Conservation (phyloP, 2,797 vertebrate genomes). For the Danio tinwini region DNA sequence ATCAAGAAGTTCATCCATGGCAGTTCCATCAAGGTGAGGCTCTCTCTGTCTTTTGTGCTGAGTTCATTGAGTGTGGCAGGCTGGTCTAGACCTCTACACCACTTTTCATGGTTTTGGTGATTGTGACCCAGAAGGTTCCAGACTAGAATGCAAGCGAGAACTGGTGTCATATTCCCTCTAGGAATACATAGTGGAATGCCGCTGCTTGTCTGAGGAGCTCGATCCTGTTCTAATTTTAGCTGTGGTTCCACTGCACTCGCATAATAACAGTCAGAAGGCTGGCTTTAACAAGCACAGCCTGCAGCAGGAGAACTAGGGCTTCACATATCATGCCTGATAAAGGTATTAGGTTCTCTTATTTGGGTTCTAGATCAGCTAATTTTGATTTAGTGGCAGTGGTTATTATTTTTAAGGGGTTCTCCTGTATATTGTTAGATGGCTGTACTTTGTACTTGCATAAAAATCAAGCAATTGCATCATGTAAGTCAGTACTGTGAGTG, state of each 20-base stretch:
- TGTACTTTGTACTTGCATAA: no score
- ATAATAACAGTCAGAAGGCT: constrained; percentile 70
- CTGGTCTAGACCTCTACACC: constrained; percentile 21
- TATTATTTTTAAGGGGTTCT: not conserved
- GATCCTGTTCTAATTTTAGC: constrained; percentile 78
- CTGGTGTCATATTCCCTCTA: constrained; percentile 75
- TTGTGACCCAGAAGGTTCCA: constrained; percentile 53
- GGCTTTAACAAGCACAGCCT: constrained; percentile 52
- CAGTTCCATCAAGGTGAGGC: constrained; percentile 90
- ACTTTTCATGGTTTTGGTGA: constrained; percentile 51
- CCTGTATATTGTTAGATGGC: no score
- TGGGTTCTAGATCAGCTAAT: not conserved
- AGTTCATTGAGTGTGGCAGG: no score
- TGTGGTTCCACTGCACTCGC: constrained; percentile 71
- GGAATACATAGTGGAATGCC: constrained; percentile 75
- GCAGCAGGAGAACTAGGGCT: constrained; percentile 1
- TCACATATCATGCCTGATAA: not conserved
- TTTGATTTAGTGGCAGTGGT: not conserved
- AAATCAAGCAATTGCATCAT: no score
- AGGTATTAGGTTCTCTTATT: not conserved
- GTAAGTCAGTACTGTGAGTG: no score
- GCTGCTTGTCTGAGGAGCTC: constrained; percentile 75
- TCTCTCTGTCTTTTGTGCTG: not conserved
- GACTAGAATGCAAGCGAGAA: constrained; percentile 59
- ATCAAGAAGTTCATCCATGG: constrained; percentile 98